A percentile compares a stretch with the other conserved stretches of the same genome.
Conservation (phyloP, 2,888 invertebrate species). For the Drymonia ruficornis region DNA sequence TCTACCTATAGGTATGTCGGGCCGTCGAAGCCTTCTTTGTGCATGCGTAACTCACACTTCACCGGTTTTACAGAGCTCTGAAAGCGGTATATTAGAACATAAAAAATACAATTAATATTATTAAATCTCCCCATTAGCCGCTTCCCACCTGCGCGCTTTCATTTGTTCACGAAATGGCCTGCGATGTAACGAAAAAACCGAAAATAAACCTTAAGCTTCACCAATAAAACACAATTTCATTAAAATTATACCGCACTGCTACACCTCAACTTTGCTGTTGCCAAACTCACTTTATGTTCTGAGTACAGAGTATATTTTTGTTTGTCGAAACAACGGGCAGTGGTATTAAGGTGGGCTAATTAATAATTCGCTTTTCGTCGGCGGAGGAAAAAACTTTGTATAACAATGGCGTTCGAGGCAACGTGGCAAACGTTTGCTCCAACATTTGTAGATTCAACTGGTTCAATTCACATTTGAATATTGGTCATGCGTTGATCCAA, state of each 20-base stretch:
- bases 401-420: slow-evolving; percentile 6
- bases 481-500: too few species aligned
- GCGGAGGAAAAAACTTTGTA: slow-evolving; percentile 17
- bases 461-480: too few species aligned
- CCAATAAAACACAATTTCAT: slow-evolving; percentile 6
- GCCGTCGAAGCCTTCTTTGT: too few species aligned
- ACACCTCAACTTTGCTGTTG: neutral
- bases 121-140: slow-evolving; percentile 35
- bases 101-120: slow-evolving; percentile 9
- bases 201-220: slow-evolving; percentile 4
- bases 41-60: too few species aligned
- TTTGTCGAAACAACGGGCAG: slow-evolving; percentile 8
- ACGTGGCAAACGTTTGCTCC: neutral
- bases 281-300: slow-evolving; percentile 13
- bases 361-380: slow-evolving; percentile 38
- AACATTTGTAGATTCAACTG: slow-evolving; percentile 14
- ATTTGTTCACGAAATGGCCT: slow-evolving; percentile 26
- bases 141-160: slow-evolving; percentile 28
- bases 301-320: slow-evolving; percentile 16
- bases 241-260: neutral
- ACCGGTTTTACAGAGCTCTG: neutral
- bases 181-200: neutral
- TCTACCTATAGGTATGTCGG: too few species aligned
- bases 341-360: slow-evolving; percentile 31
- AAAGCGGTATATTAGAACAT: neutral